phyloP scores from a whole-genome alignment of 2,113 vertebrate genomes.

The Passer domesticus region DNA sequence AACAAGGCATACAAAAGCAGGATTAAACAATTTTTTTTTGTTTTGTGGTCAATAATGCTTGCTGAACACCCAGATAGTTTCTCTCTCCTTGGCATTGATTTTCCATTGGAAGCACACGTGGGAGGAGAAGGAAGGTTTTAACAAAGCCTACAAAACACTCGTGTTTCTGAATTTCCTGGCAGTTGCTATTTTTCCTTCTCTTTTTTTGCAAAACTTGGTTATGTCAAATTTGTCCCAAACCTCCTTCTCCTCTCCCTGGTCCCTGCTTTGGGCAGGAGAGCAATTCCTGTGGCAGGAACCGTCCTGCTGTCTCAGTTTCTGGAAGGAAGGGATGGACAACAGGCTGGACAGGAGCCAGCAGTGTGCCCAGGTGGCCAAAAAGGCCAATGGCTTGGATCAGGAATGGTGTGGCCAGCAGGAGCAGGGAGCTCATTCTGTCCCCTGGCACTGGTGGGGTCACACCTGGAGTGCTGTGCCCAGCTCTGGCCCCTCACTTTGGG shows the following conservation, averaged over 20 bases:
- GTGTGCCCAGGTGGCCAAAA: neutral
- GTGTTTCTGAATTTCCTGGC: neutral
- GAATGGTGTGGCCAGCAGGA: neutral
- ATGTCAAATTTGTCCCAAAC: neutral
- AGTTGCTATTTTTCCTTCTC: neutral
- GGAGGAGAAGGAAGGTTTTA: neutral
- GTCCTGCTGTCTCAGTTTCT: rapidly evolving
- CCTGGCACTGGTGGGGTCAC: neutral
- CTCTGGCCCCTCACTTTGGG: neutral
- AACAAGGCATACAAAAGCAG: neutral
- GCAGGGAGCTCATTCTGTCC: neutral
- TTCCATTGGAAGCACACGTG: neutral
- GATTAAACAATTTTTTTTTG: neutral
- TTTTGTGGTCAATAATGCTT: neutral
- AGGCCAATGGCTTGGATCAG: neutral
- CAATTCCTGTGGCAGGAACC: neutral
- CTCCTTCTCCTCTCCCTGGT: neutral
- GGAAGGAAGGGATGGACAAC: neutral
- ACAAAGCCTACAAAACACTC: neutral
- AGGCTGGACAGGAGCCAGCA: neutral
- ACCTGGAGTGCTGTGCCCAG: neutral
- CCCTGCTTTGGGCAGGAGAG: neutral
- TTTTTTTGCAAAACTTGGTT: neutral
- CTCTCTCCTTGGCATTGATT: neutral
- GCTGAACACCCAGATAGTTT: neutral